phyloP scores from a whole-genome alignment of 2,113 vertebrate species.

The Megaceryle maxima region DNA sequence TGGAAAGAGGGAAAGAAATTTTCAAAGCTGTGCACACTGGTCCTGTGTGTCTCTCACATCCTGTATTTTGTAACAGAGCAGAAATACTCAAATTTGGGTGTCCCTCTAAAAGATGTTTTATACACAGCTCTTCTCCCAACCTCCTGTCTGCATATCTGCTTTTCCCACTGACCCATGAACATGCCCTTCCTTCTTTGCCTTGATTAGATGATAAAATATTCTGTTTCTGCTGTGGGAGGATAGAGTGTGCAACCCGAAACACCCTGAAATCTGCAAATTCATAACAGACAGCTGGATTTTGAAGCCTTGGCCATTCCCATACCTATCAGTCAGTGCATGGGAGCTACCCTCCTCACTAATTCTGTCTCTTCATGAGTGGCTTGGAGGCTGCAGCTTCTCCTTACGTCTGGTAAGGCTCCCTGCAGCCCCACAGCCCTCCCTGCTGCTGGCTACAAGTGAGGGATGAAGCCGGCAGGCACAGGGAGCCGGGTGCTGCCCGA shows the following conservation, averaged over 20 bases:
- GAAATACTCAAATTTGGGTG: background rate
- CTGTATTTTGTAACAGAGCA: background rate
- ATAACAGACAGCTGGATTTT: background rate
- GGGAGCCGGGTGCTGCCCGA: background rate
- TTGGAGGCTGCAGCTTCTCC: background rate
- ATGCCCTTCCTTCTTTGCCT: background rate
- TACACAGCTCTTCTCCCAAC: background rate
- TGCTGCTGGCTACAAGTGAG: background rate
- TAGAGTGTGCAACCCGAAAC: background rate
- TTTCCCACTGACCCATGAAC: background rate
- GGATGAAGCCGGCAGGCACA: fast-evolving
- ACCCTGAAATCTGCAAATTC: constrained; percentile 34
- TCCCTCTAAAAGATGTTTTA: background rate
- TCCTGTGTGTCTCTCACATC: fast-evolving
- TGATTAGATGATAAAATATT: constrained; percentile 24
- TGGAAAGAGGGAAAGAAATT: background rate
- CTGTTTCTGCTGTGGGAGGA: background rate
- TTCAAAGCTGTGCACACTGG: fast-evolving
- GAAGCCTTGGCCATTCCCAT: background rate
- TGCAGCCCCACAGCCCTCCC: background rate
- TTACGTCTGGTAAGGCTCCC: background rate
- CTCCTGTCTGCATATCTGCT: background rate
- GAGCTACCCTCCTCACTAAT: background rate
- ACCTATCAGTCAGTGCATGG: background rate
- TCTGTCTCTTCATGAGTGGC: fast-evolving